These are phyloP conservation scores for Buphagus erythrorhynchus DNA, from an alignment of 2,797 vertebrate species.

Conservation along the genomic window DNA sequence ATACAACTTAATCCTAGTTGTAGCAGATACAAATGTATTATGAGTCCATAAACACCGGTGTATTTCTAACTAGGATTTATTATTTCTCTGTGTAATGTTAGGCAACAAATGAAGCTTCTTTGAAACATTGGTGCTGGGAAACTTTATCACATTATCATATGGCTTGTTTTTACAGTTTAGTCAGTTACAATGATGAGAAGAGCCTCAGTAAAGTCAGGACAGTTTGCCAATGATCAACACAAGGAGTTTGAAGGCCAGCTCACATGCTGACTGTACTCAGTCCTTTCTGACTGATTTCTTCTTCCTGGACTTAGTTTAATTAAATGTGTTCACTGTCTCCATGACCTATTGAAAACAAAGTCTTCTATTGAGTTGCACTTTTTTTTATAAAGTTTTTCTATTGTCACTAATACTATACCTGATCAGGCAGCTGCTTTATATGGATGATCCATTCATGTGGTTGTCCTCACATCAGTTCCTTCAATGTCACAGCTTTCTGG, in stretches of 20 bases:
- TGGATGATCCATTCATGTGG: fast-evolving
- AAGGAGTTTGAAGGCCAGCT: background rate
- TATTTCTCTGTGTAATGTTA: background rate
- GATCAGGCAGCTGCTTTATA: background rate
- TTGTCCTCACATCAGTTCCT: background rate
- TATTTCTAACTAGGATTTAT: constrained; percentile 26
- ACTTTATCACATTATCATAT: background rate
- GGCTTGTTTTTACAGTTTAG: background rate
- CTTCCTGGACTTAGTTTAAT: background rate
- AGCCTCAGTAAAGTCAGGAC: background rate
- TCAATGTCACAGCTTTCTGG: background rate
- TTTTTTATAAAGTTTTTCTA: background rate
- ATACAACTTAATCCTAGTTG: background rate
- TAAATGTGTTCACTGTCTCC: background rate
- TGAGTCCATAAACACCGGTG: background rate
- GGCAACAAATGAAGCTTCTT: constrained; percentile 21
- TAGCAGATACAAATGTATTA: constrained; percentile 27
- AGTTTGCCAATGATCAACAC: background rate
- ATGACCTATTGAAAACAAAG: background rate
- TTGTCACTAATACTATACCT: background rate
- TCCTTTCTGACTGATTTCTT: background rate
- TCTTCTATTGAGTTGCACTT: background rate
- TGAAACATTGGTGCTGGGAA: constrained; percentile 4
- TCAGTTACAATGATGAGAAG: background rate
- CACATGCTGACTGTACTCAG: background rate